Evolutionary conservation across 2,888 invertebrate species (phyloP).

Genomic region (Stegana nigrithorax): DNA sequence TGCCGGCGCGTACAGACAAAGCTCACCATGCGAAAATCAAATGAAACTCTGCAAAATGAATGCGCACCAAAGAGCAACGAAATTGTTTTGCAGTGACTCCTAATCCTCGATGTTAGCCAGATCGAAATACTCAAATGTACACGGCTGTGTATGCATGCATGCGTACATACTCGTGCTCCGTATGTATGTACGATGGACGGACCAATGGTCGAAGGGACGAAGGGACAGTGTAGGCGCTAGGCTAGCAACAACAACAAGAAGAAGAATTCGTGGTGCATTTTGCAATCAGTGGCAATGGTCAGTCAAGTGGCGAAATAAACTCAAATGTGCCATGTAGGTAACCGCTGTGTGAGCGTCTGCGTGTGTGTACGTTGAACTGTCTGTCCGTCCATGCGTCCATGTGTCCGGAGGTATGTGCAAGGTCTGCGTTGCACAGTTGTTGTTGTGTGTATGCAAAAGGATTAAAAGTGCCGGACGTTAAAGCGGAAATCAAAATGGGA

Average conservation of each 20-base stretch:
- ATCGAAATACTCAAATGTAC: background rate
- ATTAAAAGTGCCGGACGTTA: constrained; percentile 55
- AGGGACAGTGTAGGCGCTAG: no score
- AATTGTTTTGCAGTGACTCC: constrained; percentile 58
- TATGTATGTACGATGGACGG: no score
- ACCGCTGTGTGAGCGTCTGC: background rate
- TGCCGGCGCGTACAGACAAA: background rate
- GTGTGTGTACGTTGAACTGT: background rate
- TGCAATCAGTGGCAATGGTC: background rate
- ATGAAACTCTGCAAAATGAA: constrained; percentile 6
- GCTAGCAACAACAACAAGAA: background rate
- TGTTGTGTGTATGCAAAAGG: constrained; percentile 30
- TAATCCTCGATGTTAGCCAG: constrained; percentile 52
- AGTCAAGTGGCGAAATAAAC: constrained; percentile 7
- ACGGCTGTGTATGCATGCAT: background rate
- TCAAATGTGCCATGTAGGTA: background rate
- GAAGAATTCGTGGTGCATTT: background rate
- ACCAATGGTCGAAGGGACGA: no score
- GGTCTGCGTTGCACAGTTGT: background rate
- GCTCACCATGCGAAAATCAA: constrained; percentile 10
- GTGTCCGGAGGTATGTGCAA: background rate
- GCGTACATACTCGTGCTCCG: no score
- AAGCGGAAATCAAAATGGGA: constrained; percentile 55
- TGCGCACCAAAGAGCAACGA: constrained; percentile 34
- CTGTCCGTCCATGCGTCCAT: background rate